These are phyloP conservation scores for Perca schrenkii DNA, from an alignment of 2,113 vertebrate species.

Conservation along the genomic window DNA sequence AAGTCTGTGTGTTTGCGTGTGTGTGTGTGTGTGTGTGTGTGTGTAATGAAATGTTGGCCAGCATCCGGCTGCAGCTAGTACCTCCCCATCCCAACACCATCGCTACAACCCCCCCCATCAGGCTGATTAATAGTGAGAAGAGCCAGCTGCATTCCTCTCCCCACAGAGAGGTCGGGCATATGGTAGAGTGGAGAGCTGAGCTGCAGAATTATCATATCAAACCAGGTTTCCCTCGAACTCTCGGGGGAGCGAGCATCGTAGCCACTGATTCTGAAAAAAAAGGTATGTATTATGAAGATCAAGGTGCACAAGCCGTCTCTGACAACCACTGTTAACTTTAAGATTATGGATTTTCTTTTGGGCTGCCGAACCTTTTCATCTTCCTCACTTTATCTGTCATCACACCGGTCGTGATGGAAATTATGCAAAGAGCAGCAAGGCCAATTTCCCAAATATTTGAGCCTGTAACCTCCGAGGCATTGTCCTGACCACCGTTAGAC, in stretches of 20 bases:
- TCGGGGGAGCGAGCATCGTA: conserved; percentile 43
- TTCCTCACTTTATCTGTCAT: conserved; percentile 54
- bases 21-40: not conserved
- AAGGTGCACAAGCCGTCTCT: conserved; percentile 67
- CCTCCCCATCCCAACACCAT: conserved; percentile 38
- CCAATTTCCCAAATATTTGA: conserved; percentile 73
- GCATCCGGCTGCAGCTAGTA: conserved; percentile 42
- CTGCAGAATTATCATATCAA: conserved; percentile 83
- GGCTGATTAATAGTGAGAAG: conserved; percentile 79
- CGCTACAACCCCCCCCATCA: conserved; percentile 59
- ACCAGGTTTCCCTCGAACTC: conserved; percentile 70
- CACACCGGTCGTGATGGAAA: conserved; percentile 47
- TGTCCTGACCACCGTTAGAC: conserved; percentile 42
- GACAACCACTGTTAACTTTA: conserved; percentile 70
- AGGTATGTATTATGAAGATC: conserved; percentile 69
- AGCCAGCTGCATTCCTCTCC: conserved; percentile 78
- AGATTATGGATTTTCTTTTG: conserved; percentile 49
- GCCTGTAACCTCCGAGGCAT: conserved; percentile 58
- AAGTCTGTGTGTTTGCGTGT: conserved; percentile 22
- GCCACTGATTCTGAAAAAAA: conserved; percentile 56
- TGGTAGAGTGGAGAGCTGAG: conserved; percentile 71
- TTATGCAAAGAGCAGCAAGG: conserved; percentile 65
- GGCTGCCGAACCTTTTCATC: conserved; percentile 62
- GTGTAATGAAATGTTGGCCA: conserved; percentile 49
- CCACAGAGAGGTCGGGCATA: conserved; percentile 77